phyloP scores from a whole-genome alignment of 2,888 invertebrate species.

The Rhodophaea formosa region DNA sequence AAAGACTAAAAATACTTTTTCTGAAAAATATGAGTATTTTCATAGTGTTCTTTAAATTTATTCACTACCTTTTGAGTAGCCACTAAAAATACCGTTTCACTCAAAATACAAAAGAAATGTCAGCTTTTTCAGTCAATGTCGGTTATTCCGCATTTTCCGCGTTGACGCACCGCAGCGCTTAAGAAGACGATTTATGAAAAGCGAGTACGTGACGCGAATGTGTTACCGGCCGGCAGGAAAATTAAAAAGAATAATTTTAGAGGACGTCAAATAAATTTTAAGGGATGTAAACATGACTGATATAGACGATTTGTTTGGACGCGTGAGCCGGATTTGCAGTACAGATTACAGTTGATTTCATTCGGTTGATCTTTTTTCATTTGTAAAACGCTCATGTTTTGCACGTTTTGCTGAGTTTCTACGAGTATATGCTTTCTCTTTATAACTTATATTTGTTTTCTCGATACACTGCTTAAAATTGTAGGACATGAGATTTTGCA shows the following conservation, averaged over 20 bases:
- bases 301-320: conserved; percentile 29
- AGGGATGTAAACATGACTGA: conserved; percentile 36
- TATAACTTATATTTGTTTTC: too few relatives aligned
- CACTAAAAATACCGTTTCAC: too few relatives aligned
- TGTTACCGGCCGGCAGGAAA: conserved; percentile 37
- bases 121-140: conserved; percentile 20
- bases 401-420: background rate
- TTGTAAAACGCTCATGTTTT: background rate
- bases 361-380: conserved; percentile 2
- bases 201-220: conserved; percentile 57
- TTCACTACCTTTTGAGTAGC: too few relatives aligned
- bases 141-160: conserved; percentile 40
- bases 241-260: conserved; percentile 47
- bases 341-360: conserved; percentile 18
- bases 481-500: too few relatives aligned
- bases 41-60: too few relatives aligned
- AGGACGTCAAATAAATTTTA: conserved; percentile 38
- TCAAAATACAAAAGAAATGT: conserved; percentile 1
- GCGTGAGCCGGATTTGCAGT: conserved; percentile 28
- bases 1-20: too few relatives aligned
- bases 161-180: conserved; percentile 54
- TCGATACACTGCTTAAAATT: too few relatives aligned
- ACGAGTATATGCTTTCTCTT: too few relatives aligned
- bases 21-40: too few relatives aligned
- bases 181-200: conserved; percentile 62